phyloP scores from a whole-genome alignment of 2,797 vertebrate genomes.

The Holocentrus rufus region DNA sequence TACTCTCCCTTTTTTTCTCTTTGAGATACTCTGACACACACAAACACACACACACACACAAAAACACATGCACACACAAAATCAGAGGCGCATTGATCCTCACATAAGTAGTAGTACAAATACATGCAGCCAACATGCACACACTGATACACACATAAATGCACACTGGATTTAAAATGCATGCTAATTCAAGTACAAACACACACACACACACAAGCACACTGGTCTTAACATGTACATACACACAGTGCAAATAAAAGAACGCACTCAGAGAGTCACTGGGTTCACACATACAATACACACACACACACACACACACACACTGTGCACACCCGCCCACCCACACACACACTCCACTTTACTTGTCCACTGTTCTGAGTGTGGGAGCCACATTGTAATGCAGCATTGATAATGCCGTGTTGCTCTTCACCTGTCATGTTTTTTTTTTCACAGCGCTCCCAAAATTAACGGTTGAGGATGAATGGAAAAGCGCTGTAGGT shows the following conservation, averaged over 20 bases:
- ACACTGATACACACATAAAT: background rate
- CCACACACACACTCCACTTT: background rate
- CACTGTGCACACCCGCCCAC: background rate
- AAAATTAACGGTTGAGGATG: background rate
- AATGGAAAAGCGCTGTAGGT: background rate
- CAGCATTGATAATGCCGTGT: background rate
- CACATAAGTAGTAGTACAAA: conserved; percentile 1
- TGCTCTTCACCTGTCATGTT: background rate
- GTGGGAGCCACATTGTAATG: background rate
- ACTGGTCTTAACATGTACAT: no score
- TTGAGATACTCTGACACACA: conserved; percentile 36
- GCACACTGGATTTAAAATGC: background rate
- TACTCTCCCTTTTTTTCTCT: conserved; percentile 45
- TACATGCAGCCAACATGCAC: background rate
- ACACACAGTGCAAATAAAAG: no score
- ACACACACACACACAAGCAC: background rate
- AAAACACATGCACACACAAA: background rate
- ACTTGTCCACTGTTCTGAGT: background rate
- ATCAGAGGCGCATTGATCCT: background rate
- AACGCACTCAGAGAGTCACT: no score
- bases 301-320: background rate
- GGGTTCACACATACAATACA: no score
- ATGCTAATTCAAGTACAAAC: background rate
- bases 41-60: background rate
- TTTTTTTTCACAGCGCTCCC: background rate